Evolutionary conservation across 2,113 vertebrate genomes (phyloP), one percentile per base, ranked within the genome.

Genomic region (Sorex fumeus): DNA sequence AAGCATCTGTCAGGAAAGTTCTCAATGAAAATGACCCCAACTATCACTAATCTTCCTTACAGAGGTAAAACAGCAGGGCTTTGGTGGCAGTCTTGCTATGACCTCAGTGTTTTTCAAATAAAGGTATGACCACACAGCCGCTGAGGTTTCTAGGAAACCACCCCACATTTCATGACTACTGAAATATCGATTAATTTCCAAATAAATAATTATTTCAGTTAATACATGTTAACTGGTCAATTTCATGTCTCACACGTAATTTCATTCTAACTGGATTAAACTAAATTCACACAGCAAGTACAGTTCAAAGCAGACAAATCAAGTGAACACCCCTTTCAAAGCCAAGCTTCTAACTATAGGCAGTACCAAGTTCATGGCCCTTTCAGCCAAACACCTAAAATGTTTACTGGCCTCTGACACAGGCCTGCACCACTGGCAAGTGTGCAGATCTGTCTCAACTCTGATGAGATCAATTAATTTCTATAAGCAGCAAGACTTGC

Each of bases 231-330:
- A 10, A 50, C 47, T 50, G 67, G 25, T 23, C 28, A 86, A 19
- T 28, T 27, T 50, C 47, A 50, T 36, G n/a, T 15, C 79, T 50
- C 36, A n/a, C 15, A 25, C 1, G 72, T 30, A 64, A 91, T 71
- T 60, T 60, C 81, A 87, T 70, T 72, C 72, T 75, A 74, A 47
- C 30, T 15, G 30, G 40, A 85, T 62, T 72, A 50, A 82, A 47
- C 50, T 69, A 79, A 88, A 83, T 36, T 36, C 27, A 57, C 36
- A 62, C 76, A 62, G 34, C 53, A 34, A 64, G 32, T 45, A 53
- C 12, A n/a, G 34, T n/a, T 76, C 23, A 66, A 18, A 53, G 27
- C 11, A 40, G 0, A 19, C 45, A 11, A 60, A 8, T 60, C 28
- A 28, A 64, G 45, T 6, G 8, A 69, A 66, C 28, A 34, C 64